Base-by-base conservation (phyloP, 1,140 invertebrate species). In the Aphelenchoides besseyi region DNA sequence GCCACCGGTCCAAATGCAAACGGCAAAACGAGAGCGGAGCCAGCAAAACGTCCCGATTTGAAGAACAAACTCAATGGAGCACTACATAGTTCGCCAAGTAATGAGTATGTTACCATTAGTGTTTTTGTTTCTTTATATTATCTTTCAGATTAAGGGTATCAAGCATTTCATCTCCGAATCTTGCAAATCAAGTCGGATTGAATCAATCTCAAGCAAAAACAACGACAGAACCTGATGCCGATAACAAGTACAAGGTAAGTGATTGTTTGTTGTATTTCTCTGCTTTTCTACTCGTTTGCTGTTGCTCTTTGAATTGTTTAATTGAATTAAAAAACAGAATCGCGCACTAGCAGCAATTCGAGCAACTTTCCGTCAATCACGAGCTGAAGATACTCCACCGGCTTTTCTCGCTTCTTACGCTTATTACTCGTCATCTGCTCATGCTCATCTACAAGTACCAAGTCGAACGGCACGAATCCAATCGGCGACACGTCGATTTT, bases 61-160 rank as follows among this genome's bases (percentile, higher is more conserved):
- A 72, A 73, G 29, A 23, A 26, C 1, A 74, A 72, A 74, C 41
- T 63, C 8, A 73, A 72, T 18, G 70, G 41, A 16, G 63, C 32
- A 12, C 5, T 59, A 12, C 55, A 59, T 8, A 59, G 23, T 23
- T 66, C 62, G 33, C 5, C 62, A 16, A 48, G 5, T 3, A 66
- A 63, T 18, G 36, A 74, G 52, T 74, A 70, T 8, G 62, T 66
- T 66, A 8, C 28, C 26, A 8, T 67, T 68, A 16, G 69, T 69
- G n/a, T 28, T 64, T 16, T 18, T 74, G 61, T 16, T 16, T 74
- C 30, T 41, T 69, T 8, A 59, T 52, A 16, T 67, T 8, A 52
- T 55, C 33, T 67, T 52, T 66, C 26, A 66, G 61, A 59, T 5
- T 16, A 5, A 52, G 18, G 52, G 62, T 61, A n/a, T 61, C 5